Evolutionary conservation across 37 sponge, comb jelly and placozoan genomes (phyloP).

Genomic region (Spongilla lacustris): DNA sequence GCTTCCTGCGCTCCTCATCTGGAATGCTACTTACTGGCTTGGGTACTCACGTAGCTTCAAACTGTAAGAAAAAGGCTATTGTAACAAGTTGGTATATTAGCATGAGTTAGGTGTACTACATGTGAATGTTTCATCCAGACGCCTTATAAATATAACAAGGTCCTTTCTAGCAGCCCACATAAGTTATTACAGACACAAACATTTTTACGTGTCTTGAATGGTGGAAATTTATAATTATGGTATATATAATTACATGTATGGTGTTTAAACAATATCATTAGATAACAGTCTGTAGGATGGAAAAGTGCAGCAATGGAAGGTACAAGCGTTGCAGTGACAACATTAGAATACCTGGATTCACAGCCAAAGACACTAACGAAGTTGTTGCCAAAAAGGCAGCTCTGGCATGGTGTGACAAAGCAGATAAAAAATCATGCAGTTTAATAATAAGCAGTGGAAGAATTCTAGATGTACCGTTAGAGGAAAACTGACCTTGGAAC

Average conservation of each 20-base stretch:
- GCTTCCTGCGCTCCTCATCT: too few species aligned
- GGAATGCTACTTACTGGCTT: too few species aligned
- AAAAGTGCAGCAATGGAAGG: neutral
- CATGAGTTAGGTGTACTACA: too few species aligned
- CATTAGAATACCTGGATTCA: neutral
- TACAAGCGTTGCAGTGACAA: neutral
- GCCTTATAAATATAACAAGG: too few species aligned
- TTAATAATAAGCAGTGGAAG: neutral
- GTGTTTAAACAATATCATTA: too few species aligned
- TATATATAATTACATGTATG: neutral
- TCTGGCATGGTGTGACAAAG: neutral
- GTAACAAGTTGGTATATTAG: too few species aligned
- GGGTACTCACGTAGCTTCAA: too few species aligned
- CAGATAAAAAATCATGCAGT: neutral
- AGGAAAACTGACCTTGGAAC: neutral
- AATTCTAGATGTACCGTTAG: neutral
- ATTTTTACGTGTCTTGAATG: neutral
- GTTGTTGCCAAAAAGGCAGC: neutral
- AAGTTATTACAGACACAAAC: too few species aligned
- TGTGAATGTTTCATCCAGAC: too few species aligned
- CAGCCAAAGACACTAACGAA: neutral
- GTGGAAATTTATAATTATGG: neutral
- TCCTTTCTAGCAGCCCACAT: too few species aligned
- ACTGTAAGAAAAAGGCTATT: too few species aligned
- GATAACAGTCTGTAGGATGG: neutral